A percentile compares a stretch with the other conserved stretches of the same genome.
phyloP scores from a whole-genome alignment of 2,113 vertebrate genomes.

The Ceyx margarethae region DNA sequence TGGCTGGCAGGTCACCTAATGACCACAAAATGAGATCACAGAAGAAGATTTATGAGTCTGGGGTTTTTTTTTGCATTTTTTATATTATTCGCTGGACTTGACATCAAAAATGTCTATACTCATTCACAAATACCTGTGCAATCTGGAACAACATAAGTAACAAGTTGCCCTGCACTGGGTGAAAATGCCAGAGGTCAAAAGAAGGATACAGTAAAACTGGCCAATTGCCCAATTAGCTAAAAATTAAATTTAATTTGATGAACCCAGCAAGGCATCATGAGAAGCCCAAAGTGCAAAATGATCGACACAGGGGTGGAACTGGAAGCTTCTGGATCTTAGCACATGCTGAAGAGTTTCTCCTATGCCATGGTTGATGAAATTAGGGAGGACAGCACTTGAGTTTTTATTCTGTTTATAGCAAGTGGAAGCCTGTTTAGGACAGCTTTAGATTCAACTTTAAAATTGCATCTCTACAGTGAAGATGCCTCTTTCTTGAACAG shows the following conservation, averaged over 20 bases:
- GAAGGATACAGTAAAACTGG: not conserved
- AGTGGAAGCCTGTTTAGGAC: not conserved
- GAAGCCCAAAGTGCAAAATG: not conserved
- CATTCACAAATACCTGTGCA: not conserved
- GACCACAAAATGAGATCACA: not conserved
- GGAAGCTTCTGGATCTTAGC: not conserved
- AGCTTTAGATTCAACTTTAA: not conserved
- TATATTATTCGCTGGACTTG: not conserved
- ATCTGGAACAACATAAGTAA: not conserved
- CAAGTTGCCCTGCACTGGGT: not conserved
- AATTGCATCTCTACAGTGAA: not conserved
- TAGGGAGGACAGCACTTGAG: not conserved
- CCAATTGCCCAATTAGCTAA: not conserved
- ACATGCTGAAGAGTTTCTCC: not conserved
- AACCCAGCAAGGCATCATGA: not conserved
- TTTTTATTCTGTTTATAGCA: not conserved
- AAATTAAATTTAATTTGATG: not conserved
- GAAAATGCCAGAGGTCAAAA: not conserved
- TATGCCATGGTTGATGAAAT: not conserved
- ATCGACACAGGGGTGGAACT: not conserved
- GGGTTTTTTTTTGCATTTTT: not conserved
- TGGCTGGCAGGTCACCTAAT: conserved; percentile 25
- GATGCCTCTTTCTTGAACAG: not conserved
- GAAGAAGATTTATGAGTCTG: not conserved
- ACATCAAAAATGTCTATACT: not conserved